Evolutionary conservation across 1,140 invertebrate species (phyloP), one percentile per base, ranked within the genome.

Genomic region (Melipona quadrifasciata): DNA sequence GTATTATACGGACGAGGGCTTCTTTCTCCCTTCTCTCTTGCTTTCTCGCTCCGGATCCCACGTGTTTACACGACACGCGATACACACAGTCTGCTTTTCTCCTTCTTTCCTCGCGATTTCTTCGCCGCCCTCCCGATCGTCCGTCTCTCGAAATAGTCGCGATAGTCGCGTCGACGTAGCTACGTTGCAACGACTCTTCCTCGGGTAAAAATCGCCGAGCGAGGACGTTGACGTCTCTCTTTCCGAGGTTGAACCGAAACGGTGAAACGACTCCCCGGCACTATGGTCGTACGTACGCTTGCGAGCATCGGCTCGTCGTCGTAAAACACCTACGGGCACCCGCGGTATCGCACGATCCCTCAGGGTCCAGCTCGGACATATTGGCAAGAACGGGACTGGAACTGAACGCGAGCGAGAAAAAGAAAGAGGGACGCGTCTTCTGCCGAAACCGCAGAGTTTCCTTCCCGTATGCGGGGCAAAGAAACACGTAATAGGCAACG

Each of bases 1-100:
- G 61, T 85, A 89, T 90, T 85, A 89, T 89, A 81, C 70, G 82
- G 51, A 87, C 80, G n/a, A 70, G 51, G 19, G 65, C 51, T 64
- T 55, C 76, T 84, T 53, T 78, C 86, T 71, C 55, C 64, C 64
- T 73, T 47, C n/a, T 31, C 77, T 53, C 57, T 67, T 80, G 24
- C 64, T 27, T 51, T 39, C 53, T 47, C 77, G 12, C 72, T 61
- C 71, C 19, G 17, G 14, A 21, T 85, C 65, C 12, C 65, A 61
- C 58, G 78, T 51, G 78, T 64, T n/a, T n/a, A 58, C 61, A 58
- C 47, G 21, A 64, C 68, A 47, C 71, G 61, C 58, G 73, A 58
- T 80, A n/a, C 74, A 34, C 74, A 51, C 73, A 65, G 68, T 39
- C 65, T 47, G 31, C 39, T 57, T 51, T 70, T 73, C 74, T 74